These are phyloP conservation scores for Otolemur garnettii DNA, from an alignment of 2,113 vertebrate genomes.

Conservation along the genomic window DNA sequence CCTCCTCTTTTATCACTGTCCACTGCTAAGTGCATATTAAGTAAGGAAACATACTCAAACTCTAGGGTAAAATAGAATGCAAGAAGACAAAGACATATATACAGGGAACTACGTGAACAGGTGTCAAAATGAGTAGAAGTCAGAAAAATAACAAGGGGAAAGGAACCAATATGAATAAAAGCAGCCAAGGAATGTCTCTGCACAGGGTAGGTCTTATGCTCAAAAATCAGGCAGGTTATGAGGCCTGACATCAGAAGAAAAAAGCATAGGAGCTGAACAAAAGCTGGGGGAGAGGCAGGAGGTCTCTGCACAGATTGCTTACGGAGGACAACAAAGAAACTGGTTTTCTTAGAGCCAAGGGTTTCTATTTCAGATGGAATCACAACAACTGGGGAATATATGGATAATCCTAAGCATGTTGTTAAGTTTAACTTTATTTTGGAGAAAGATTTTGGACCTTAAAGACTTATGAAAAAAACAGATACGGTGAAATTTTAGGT, in stretches of 20 bases:
- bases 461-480: not conserved
- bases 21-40: not conserved
- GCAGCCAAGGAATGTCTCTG: not conserved
- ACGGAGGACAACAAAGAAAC: not conserved
- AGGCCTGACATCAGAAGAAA: not conserved
- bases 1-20: not conserved
- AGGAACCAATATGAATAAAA: not conserved
- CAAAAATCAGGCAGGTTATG: not conserved
- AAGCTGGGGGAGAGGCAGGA: not conserved
- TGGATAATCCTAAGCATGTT: not conserved
- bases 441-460: not conserved
- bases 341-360: not conserved
- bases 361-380: not conserved
- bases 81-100: not conserved
- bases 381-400: not conserved
- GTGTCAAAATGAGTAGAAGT: not conserved
- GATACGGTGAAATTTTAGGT: not conserved
- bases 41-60: not conserved
- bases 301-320: not conserved
- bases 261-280: not conserved
- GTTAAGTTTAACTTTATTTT: constrained; percentile 41
- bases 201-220: not conserved
- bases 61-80: not conserved
- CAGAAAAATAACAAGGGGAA: not conserved
- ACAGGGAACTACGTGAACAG: not conserved